These are phyloP conservation scores for Phanerotoma sp. DNA, from an alignment of 2,888 invertebrate genomes.

Conservation along the genomic window DNA sequence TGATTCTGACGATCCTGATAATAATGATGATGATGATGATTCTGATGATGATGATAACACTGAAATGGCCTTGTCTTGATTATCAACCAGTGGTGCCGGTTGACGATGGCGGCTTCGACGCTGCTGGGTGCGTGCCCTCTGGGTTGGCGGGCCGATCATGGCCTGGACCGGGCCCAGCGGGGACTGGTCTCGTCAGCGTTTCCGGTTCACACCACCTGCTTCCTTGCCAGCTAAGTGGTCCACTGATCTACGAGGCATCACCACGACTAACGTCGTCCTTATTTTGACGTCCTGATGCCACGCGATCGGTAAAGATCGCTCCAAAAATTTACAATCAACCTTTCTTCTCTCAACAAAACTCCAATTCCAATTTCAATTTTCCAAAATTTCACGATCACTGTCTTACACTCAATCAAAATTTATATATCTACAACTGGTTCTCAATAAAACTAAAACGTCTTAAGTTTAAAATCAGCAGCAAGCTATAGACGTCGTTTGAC, in stretches of 20 bases:
- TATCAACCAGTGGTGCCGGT: constrained; percentile 4
- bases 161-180: constrained; percentile 48
- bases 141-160: constrained; percentile 39
- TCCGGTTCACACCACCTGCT: constrained; percentile 38
- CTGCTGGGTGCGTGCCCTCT: constrained; percentile 33
- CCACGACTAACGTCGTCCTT: constrained; percentile 34
- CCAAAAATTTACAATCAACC: too few relatives aligned
- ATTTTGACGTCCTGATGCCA: background rate
- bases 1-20: too few relatives aligned
- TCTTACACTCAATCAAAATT: too few relatives aligned
- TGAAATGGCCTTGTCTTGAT: background rate
- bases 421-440: too few relatives aligned
- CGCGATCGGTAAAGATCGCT: background rate
- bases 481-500: constrained; percentile 16
- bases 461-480: background rate
- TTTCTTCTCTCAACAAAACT: too few relatives aligned
- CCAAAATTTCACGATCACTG: too few relatives aligned
- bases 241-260: constrained; percentile 48
- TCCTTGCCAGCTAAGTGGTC: constrained; percentile 40
- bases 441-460: too few relatives aligned
- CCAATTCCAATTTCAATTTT: too few relatives aligned
- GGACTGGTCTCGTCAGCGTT: constrained; percentile 53
- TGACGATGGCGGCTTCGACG: constrained; percentile 18
- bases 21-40: constrained; percentile 17
- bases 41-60: constrained; percentile 6